A percentile compares a stretch with the other conserved stretches of the same genome.
These are phyloP conservation scores for Remorina albescens DNA, from an alignment of 2,797 vertebrate species.

Conservation along the genomic window DNA sequence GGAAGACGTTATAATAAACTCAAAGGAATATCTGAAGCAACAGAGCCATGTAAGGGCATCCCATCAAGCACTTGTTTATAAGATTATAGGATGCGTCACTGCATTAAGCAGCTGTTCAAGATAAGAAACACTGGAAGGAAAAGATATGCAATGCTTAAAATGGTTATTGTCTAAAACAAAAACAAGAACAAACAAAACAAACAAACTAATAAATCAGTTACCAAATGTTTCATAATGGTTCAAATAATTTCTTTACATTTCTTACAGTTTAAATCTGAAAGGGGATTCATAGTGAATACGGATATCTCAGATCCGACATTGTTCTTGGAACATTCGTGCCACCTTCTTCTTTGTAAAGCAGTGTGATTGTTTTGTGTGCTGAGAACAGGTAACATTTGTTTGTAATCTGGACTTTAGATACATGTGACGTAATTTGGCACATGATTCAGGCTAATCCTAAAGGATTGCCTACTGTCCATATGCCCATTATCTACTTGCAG, in stretches of 20 bases:
- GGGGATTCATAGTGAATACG: neutral
- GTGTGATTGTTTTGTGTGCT: conserved; percentile 42
- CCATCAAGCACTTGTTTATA: conserved; percentile 58
- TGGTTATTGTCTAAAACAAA: neutral
- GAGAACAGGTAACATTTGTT: conserved; percentile 71
- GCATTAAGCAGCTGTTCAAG: conserved; percentile 41
- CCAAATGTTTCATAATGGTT: neutral
- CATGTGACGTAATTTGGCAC: conserved; percentile 75
- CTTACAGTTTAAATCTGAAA: neutral
- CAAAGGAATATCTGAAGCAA: conserved; percentile 12
- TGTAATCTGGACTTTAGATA: conserved; percentile 77
- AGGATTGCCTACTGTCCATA: conserved; percentile 86
- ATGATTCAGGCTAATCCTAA: conserved; percentile 81
- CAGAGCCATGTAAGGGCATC: conserved; percentile 37
- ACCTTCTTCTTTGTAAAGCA: neutral
- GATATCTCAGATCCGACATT: neutral
- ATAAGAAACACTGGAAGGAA: conserved; percentile 4
- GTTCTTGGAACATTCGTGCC: neutral
- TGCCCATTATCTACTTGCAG: conserved; percentile 73
- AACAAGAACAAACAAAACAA: no score
- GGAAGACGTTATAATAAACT: conserved; percentile 1
- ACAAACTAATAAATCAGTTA: conserved; percentile 4
- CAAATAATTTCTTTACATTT: neutral
- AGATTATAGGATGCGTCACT: conserved; percentile 70
- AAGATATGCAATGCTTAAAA: conserved; percentile 1